Evolutionary conservation across 1,140 invertebrate genomes (phyloP), one percentile per base, ranked within the genome.

Genomic region (Drosophila trapezifrons): DNA sequence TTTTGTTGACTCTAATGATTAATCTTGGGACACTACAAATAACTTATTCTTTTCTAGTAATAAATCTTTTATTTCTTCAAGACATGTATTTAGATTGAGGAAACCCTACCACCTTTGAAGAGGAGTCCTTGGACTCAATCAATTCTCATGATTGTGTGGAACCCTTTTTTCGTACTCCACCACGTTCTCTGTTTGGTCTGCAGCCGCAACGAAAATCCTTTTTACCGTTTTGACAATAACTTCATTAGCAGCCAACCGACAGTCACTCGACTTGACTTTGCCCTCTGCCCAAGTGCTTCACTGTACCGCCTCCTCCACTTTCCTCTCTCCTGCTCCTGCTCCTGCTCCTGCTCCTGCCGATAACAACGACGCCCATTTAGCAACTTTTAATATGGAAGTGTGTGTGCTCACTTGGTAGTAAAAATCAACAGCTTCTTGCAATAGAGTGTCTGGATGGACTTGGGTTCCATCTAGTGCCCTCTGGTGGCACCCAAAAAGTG

Each of bases 231-330:
- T 57, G 59, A 74, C 69, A 71, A 80, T 80, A 80, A 85, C 67
- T 80, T 85, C 64, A 80, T 84, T 84, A 77, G 69, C 47, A 74
- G 42, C 46, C 43, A 64, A 42, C 62, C 67, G 54, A 69, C 67
- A 78, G 49, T 46, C 67, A 77, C 80, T 76, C 49, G 65, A 71
- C 70, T 76, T 76, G 76, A 58, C 60, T 55, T 18, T 45, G 43
- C 49, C 52, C 35, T 76, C 52, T 9, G 56, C 13, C 35, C 38
- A 29, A 22, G 35, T 40, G 35, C 52, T 58, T 20, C 55, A 59
- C 37, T 59, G 40, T 35, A 55, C 52, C 52, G 54, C 42, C 38
- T 9, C 18, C 22, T 15, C 22, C 29, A 4, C 20, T 27, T 5
- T 10, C 15, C 20, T 22, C 32, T 18, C 8, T 15, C 32, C 22